A percentile compares a stretch with the other conserved stretches of the same genome.
These are phyloP conservation scores for Carollia perspicillata DNA, from an alignment of 2,113 vertebrate genomes.

Conservation along the genomic window DNA sequence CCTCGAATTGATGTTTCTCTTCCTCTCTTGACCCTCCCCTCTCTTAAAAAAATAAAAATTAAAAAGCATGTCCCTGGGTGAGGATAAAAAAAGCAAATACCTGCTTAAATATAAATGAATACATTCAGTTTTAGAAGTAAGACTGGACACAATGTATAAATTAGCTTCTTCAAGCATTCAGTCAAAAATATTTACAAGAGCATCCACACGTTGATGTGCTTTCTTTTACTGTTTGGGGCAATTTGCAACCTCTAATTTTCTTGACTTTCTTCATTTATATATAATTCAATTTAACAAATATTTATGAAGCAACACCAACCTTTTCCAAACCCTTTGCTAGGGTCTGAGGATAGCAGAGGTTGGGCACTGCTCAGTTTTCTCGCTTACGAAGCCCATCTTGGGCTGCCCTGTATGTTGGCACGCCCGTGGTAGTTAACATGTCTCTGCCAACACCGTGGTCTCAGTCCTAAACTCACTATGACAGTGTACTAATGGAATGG, in stretches of 20 bases:
- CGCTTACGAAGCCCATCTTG: neutral
- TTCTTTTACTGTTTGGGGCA: neutral
- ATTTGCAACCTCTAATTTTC: neutral
- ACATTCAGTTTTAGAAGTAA: neutral
- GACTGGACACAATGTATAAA: neutral
- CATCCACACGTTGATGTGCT: neutral
- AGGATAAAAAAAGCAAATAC: neutral
- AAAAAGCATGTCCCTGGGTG: too few species aligned
- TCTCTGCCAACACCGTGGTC: neutral
- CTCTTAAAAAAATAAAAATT: too few species aligned
- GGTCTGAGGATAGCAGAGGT: neutral
- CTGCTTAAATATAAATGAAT: neutral
- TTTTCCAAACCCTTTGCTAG: neutral
- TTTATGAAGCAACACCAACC: neutral
- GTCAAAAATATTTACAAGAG: neutral
- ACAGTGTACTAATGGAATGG: neutral
- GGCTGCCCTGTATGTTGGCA: neutral
- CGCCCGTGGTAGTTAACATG: fast-evolving
- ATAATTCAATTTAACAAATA: neutral
- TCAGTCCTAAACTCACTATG: neutral
- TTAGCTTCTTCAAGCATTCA: neutral
- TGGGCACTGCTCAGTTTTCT: neutral
- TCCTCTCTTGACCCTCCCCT: too few species aligned
- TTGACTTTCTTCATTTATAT: neutral
- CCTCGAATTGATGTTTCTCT: too few species aligned